Evolutionary conservation across 2,888 invertebrate species (phyloP).

Genomic region (Tenodera sinensis): DNA sequence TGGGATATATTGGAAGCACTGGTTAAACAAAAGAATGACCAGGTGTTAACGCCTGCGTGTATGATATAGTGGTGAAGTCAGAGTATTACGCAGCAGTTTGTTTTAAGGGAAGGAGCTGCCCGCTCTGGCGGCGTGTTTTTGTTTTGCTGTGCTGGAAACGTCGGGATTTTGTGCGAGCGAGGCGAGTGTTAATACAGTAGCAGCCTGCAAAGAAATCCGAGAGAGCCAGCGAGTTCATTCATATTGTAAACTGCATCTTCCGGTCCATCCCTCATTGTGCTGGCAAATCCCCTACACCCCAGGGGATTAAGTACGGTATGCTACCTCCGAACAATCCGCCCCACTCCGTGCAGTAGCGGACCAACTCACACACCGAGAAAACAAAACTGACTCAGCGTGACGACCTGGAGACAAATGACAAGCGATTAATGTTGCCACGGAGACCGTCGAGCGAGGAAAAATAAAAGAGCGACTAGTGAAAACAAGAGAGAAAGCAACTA

Average conservation of each 20-base stretch:
- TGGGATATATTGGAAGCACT: too few species aligned
- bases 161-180: not conserved
- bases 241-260: not conserved
- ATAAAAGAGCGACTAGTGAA: not conserved
- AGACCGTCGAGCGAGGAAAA: too few species aligned
- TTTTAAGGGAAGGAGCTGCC: too few species aligned
- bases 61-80: too few species aligned
- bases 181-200: not conserved
- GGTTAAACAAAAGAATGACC: too few species aligned
- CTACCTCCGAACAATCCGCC: conserved; percentile 22
- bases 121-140: too few species aligned
- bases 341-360: not conserved
- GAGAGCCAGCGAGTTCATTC: not conserved
- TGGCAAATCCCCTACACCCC: not conserved
- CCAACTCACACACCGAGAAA: too few species aligned
- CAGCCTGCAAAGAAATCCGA: not conserved
- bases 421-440: too few species aligned
- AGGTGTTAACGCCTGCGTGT: too few species aligned
- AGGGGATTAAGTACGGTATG: conserved; percentile 21
- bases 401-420: too few species aligned
- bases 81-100: too few species aligned
- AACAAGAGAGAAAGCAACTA: not conserved
- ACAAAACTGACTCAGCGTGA: too few species aligned
- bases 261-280: not conserved
- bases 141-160: not conserved